A percentile compares a stretch with the other conserved stretches of the same genome.
phyloP scores from a whole-genome alignment of 1,140 invertebrate genomes.

The Centruroides sculpturatus region DNA sequence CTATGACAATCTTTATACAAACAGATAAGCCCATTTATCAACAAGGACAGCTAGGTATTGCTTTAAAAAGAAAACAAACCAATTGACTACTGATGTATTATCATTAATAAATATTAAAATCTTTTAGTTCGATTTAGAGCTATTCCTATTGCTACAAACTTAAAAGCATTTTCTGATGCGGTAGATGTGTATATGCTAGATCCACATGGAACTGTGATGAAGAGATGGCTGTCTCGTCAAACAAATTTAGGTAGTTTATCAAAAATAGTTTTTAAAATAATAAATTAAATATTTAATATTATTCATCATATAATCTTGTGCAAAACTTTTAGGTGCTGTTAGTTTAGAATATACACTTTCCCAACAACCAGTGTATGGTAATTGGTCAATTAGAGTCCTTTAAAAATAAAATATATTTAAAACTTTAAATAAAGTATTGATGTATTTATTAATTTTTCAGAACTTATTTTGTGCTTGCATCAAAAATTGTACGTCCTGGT shows the following conservation, averaged over 20 bases:
- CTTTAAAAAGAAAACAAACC: not conserved
- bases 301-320: too few relatives aligned
- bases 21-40: constrained; percentile 90
- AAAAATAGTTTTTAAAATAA: too few relatives aligned
- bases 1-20: constrained; percentile 90
- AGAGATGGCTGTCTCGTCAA: constrained; percentile 76
- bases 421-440: too few relatives aligned
- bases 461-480: constrained; percentile 75
- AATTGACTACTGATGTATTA: not conserved
- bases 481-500: constrained; percentile 65
- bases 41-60: constrained; percentile 67
- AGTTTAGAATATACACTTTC: constrained; percentile 77
- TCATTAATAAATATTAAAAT: not conserved
- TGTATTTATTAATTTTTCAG: constrained; percentile 28
- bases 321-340: constrained; percentile 52
- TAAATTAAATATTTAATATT: too few relatives aligned
- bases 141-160: constrained; percentile 74
- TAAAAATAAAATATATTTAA: too few relatives aligned
- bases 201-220: constrained; percentile 68
- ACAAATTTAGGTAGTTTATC: constrained; percentile 29
- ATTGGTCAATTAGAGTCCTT: constrained; percentile 70
- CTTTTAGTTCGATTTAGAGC: constrained; percentile 61
- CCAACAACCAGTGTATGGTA: constrained; percentile 78
- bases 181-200: constrained; percentile 81
- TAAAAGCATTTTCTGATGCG: constrained; percentile 71